A percentile compares a stretch with the other conserved stretches of the same genome.
Evolutionary conservation across 2,888 invertebrate genomes (phyloP).

Genomic region (Xylota segnis): DNA sequence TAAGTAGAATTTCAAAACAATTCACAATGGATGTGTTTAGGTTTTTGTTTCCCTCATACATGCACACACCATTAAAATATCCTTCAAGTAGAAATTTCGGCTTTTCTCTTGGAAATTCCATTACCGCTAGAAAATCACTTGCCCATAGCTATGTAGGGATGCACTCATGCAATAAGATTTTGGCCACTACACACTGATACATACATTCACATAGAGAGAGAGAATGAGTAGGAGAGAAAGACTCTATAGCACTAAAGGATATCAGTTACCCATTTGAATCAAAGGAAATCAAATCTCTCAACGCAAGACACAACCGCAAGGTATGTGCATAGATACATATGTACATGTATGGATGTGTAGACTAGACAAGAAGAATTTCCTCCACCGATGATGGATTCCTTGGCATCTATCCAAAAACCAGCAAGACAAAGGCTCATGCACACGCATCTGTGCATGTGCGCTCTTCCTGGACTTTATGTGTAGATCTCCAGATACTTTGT

Average conservation of each 20-base stretch:
- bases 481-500: constrained; percentile 38
- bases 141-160: not conserved
- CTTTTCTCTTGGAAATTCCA: constrained; percentile 27
- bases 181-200: constrained; percentile 37
- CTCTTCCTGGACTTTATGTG: constrained; percentile 28
- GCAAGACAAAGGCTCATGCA: constrained; percentile 31
- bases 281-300: constrained; percentile 65
- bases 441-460: not conserved
- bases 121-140: constrained; percentile 56
- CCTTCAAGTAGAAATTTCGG: not conserved
- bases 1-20: not conserved
- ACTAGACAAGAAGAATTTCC: constrained; percentile 37
- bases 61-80: not conserved
- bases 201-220: constrained; percentile 24
- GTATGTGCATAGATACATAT: constrained; percentile 4
- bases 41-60: not conserved
- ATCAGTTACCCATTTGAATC: constrained; percentile 69
- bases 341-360: constrained; percentile 4
- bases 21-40: constrained; percentile 1
- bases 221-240: no score
- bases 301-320: constrained; percentile 41
- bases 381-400: constrained; percentile 65
- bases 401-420: constrained; percentile 63
- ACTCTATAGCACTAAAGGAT: constrained; percentile 49
- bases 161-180: constrained; percentile 52